A percentile compares a stretch with the other conserved stretches of the same genome.
These are phyloP conservation scores for Lordiphosa stackelbergi DNA, from an alignment of 1,140 invertebrate genomes.

Conservation along the genomic window DNA sequence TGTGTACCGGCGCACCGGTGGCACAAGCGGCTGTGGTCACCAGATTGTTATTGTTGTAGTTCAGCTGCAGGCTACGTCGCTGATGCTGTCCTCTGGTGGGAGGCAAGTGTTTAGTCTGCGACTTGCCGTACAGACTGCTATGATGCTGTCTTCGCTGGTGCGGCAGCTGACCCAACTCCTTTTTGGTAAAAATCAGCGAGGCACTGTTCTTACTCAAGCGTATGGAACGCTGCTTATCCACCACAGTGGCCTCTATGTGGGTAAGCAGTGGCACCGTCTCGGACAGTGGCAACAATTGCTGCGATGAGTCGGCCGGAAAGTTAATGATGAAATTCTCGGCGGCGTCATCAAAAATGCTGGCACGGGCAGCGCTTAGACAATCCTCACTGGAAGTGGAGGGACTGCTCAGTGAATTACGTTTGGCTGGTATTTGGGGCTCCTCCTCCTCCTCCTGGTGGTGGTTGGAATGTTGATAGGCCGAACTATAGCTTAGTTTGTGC, in stretches of 20 bases:
- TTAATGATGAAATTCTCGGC: slow-evolving; percentile 74
- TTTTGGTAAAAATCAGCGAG: slow-evolving; percentile 72
- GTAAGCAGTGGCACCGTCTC: slow-evolving; percentile 73
- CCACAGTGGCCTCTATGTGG: slow-evolving; percentile 65
- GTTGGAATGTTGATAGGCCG: slow-evolving; percentile 25
- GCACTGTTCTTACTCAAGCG: slow-evolving; percentile 70
- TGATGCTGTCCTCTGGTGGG: slow-evolving; percentile 58
- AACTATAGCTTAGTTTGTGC: slow-evolving; percentile 66
- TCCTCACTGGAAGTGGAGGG: slow-evolving; percentile 51
- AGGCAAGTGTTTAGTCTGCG: slow-evolving; percentile 66
- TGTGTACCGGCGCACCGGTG: slow-evolving; percentile 8
- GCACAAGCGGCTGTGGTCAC: slow-evolving; percentile 44
- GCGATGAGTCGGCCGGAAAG: slow-evolving; percentile 71
- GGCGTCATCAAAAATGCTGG: slow-evolving; percentile 66
- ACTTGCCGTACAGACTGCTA: slow-evolving; percentile 60
- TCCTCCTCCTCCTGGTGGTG: no score
- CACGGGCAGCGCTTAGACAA: slow-evolving; percentile 32
- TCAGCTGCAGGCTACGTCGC: slow-evolving; percentile 59
- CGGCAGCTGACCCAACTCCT: slow-evolving; percentile 42
- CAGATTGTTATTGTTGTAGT: slow-evolving; percentile 71
- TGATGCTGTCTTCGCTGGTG: slow-evolving; percentile 43
- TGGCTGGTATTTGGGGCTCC: slow-evolving; percentile 18
- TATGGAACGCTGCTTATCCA: slow-evolving; percentile 68
- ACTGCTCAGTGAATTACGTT: slow-evolving; percentile 35
- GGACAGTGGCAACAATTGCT: slow-evolving; percentile 63